These are phyloP conservation scores for Amazona vittata DNA, from an alignment of 2,113 vertebrate species.

Conservation along the genomic window DNA sequence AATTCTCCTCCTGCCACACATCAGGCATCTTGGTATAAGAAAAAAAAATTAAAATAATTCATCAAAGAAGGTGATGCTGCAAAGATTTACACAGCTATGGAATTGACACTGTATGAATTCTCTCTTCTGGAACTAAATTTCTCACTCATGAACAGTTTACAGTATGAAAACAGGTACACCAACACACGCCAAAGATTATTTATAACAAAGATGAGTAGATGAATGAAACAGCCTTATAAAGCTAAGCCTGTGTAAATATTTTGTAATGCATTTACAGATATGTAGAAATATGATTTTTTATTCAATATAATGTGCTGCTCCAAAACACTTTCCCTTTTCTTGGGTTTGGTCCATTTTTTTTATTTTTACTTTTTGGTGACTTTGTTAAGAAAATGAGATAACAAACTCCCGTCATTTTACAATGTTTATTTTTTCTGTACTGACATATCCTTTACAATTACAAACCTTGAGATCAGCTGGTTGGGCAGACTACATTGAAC, in stretches of 20 bases:
- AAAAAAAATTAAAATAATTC: background rate
- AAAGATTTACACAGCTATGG: background rate
- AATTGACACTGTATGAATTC: background rate
- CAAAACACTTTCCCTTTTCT: background rate
- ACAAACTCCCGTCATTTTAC: background rate
- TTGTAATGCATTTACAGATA: background rate
- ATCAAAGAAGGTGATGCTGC: rapidly evolving
- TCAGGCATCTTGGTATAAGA: background rate
- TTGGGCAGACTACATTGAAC: background rate
- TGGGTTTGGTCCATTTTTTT: background rate
- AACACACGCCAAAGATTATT: rapidly evolving
- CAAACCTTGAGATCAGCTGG: background rate
- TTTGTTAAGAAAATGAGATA: background rate
- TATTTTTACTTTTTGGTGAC: background rate
- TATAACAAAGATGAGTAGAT: background rate
- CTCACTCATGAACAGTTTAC: background rate
- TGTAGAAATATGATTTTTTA: background rate
- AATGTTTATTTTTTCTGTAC: background rate
- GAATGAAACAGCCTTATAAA: background rate
- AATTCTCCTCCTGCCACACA: background rate
- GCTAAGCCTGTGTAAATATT: background rate
- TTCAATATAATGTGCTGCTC: background rate
- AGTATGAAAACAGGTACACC: background rate
- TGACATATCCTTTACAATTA: background rate
- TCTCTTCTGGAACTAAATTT: background rate